Percentiles rank a stretch among this genome's conserved stretches.
Conservation (phyloP, 2,797 vertebrate species). For the Parauchenoglanis ngamensis region DNA sequence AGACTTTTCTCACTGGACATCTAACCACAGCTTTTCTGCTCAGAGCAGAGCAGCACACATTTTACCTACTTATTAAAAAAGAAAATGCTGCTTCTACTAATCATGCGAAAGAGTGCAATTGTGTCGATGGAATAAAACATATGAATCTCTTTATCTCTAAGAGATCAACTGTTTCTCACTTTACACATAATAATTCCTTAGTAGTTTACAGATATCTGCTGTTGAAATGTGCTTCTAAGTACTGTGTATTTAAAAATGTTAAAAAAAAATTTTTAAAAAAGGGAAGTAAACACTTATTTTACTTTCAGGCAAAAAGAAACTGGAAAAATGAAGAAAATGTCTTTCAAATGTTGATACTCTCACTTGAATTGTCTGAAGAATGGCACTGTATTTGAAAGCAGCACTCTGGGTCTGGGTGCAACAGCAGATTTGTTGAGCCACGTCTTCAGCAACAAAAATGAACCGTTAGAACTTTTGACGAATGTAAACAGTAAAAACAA, state of each 20-base stretch:
- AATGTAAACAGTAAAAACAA: slow-evolving; percentile 33
- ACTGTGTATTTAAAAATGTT: not conserved
- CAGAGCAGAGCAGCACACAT: slow-evolving; percentile 5
- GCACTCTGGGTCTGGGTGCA: slow-evolving; percentile 16
- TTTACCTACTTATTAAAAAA: slow-evolving; percentile 13
- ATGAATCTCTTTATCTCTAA: not conserved
- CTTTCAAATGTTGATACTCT: slow-evolving; percentile 22
- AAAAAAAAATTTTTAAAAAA: not conserved
- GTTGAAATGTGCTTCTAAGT: not conserved
- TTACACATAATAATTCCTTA: slow-evolving; percentile 4
- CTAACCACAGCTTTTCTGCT: slow-evolving; percentile 10
- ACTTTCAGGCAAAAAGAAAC: slow-evolving; percentile 1
- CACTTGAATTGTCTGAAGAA: slow-evolving; percentile 51
- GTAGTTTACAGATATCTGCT: not conserved
- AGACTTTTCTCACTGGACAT: slow-evolving; percentile 18
- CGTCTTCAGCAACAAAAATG: slow-evolving; percentile 29
- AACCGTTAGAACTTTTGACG: not conserved
- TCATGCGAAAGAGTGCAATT: not conserved
- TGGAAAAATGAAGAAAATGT: slow-evolving; percentile 1
- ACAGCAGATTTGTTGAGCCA: slow-evolving; percentile 2
- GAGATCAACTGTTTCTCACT: not conserved
- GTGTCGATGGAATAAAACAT: slow-evolving; percentile 6
- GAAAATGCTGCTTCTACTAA: not conserved
- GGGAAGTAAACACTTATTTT: not conserved
- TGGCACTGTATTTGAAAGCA: slow-evolving; percentile 67